Evolutionary conservation across 92 coral and sea anemone species (phyloP).

Genomic region (Ricordea florida): DNA sequence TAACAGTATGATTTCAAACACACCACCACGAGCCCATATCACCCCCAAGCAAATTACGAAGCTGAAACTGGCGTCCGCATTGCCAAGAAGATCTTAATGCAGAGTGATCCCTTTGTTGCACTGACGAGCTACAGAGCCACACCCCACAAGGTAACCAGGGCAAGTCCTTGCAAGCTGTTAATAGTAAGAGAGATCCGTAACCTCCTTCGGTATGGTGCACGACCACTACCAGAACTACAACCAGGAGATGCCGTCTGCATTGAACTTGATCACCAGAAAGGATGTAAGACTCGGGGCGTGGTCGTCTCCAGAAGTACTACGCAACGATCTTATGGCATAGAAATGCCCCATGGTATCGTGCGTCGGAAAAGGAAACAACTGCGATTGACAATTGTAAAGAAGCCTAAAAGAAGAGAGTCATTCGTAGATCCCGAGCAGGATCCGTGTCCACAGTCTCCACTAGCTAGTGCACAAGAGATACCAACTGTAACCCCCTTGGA

Average conservation of each 20-base stretch:
- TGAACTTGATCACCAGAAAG: conserved; percentile 8
- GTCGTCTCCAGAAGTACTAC: conserved; percentile 12
- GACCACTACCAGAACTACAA: conserved; percentile 4
- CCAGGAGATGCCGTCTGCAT: conserved; percentile 23
- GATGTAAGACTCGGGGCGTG: conserved; percentile 11
- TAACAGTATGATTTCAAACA: conserved; percentile 44
- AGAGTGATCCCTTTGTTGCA: conserved; percentile 57
- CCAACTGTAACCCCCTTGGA: not conserved
- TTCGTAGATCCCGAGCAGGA: not conserved
- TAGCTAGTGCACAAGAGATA: not conserved
- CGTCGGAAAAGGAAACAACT: conserved; percentile 52
- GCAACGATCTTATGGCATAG: conserved; percentile 14
- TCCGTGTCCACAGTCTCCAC: not conserved
- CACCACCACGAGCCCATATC: conserved; percentile 56
- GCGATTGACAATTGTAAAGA: not conserved
- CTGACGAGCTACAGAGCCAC: conserved; percentile 48
- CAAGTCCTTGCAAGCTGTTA: conserved; percentile 41
- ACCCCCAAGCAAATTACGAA: conserved; percentile 47
- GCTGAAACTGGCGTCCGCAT: conserved; percentile 55
- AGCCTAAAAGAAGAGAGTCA: not conserved
- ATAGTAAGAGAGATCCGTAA: conserved; percentile 48
- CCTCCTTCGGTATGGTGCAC: conserved; percentile 2
- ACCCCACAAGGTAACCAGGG: conserved; percentile 31
- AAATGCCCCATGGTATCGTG: not conserved
- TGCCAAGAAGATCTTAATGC: conserved; percentile 47